These are phyloP conservation scores for Pseudotriccus pelzelni DNA, from an alignment of 2,797 vertebrate genomes.

Conservation along the genomic window DNA sequence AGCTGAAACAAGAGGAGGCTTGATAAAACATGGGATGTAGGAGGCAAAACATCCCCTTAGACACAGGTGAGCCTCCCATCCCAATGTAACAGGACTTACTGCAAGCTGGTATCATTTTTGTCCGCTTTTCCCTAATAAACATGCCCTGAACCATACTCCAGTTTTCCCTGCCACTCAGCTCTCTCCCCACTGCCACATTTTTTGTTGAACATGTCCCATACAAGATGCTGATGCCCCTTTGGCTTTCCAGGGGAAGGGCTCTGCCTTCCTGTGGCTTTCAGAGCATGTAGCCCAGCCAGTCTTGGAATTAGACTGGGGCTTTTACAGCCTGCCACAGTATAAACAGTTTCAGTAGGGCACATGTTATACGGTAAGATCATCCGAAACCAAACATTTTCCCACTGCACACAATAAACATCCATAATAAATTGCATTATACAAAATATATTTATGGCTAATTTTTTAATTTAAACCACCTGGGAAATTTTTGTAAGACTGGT, in stretches of 20 bases:
- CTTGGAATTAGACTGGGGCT: not conserved
- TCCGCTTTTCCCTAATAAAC: not conserved
- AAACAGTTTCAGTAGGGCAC: constrained; percentile 41
- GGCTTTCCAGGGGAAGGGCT: not conserved
- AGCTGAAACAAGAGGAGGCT: not conserved
- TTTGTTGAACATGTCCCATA: not conserved
- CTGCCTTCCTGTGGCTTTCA: constrained; percentile 22
- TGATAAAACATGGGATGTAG: not conserved
- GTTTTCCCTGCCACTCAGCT: not conserved
- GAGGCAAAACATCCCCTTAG: not conserved
- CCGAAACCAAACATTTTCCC: constrained; percentile 48
- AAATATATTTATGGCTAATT: constrained; percentile 72
- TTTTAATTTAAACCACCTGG: constrained; percentile 67
- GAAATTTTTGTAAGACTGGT: constrained; percentile 61
- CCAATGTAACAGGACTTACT: not conserved
- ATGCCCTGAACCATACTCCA: not conserved
- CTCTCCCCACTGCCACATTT: not conserved
- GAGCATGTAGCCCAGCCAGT: rapidly evolving
- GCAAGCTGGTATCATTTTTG: not conserved
- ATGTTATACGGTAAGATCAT: constrained; percentile 38
- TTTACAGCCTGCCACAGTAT: not conserved
- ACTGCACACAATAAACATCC: constrained; percentile 58
- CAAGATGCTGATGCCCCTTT: not conserved
- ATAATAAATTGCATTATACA: constrained; percentile 66
- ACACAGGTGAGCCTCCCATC: not conserved